Conservation (phyloP, 2,888 invertebrate genomes). For the Drosophila neoperkinsi region DNA sequence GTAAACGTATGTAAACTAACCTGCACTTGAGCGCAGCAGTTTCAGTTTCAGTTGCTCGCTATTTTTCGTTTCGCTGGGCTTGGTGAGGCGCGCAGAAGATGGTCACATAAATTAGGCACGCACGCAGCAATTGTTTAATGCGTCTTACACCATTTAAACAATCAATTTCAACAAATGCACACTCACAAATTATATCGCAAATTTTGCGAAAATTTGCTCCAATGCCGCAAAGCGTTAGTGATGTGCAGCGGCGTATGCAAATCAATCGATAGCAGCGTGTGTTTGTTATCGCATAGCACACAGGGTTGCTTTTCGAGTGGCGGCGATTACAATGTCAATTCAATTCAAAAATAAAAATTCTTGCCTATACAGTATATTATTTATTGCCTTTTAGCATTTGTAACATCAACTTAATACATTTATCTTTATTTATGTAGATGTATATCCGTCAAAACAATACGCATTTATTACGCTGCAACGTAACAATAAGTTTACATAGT, state of each 20-base stretch:
- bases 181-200: slow-evolving; percentile 51
- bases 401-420: slow-evolving; percentile 78
- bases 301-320: slow-evolving; percentile 30
- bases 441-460: slow-evolving; percentile 76
- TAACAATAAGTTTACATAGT: slow-evolving; percentile 77
- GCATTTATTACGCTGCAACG: slow-evolving; percentile 70
- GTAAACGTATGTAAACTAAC: slow-evolving; percentile 61
- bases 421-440: slow-evolving; percentile 65
- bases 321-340: slow-evolving; percentile 2
- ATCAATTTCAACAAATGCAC: slow-evolving; percentile 44
- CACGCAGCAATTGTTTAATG: slow-evolving; percentile 39
- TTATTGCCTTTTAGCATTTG: slow-evolving; percentile 68
- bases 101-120: slow-evolving; percentile 42
- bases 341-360: slow-evolving; percentile 15
- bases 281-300: slow-evolving; percentile 40
- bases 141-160: slow-evolving; percentile 58
- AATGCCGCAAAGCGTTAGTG: slow-evolving; percentile 67
- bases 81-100: slow-evolving; percentile 24
- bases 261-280: slow-evolving; percentile 61
- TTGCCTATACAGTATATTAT: slow-evolving; percentile 44
- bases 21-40: slow-evolving; percentile 64
- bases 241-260: slow-evolving; percentile 66
- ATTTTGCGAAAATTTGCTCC: slow-evolving; percentile 63
- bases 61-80: slow-evolving; percentile 6
- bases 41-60: slow-evolving; percentile 30